Conservation (phyloP, 2,113 vertebrate species). For the Terrapene triunguis region DNA sequence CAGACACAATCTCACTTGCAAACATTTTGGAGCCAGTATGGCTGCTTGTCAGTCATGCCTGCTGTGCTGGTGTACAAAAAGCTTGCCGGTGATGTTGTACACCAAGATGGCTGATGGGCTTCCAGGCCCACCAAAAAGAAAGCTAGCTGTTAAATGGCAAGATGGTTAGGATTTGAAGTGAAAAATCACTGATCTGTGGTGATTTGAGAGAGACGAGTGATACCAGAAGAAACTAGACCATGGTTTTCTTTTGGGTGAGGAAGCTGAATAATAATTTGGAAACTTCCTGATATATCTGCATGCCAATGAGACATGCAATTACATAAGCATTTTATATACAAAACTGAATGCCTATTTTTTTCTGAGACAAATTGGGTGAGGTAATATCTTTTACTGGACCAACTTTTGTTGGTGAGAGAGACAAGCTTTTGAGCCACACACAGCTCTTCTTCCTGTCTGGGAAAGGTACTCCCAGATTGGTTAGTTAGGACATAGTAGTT, state of each 20-base stretch:
- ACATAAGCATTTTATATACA: neutral
- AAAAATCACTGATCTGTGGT: neutral
- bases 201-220: neutral
- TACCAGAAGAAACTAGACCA: neutral
- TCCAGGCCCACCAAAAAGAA: neutral
- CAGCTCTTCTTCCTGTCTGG: neutral
- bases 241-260: neutral
- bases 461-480: no score
- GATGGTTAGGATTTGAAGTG: neutral
- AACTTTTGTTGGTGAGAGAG: neutral
- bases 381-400: neutral
- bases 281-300: neutral
- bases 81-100: neutral
- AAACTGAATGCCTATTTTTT: neutral
- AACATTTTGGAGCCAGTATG: neutral
- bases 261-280: neutral
- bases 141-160: neutral
- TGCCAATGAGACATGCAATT: neutral
- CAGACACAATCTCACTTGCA: neutral
- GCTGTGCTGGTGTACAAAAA: neutral
- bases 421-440: neutral
- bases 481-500: no score
- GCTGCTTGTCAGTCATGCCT: rapidly evolving
- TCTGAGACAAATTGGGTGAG: neutral
- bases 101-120: rapidly evolving